Conservation (phyloP, 2,888 invertebrate genomes). For the Biston betularia region DNA sequence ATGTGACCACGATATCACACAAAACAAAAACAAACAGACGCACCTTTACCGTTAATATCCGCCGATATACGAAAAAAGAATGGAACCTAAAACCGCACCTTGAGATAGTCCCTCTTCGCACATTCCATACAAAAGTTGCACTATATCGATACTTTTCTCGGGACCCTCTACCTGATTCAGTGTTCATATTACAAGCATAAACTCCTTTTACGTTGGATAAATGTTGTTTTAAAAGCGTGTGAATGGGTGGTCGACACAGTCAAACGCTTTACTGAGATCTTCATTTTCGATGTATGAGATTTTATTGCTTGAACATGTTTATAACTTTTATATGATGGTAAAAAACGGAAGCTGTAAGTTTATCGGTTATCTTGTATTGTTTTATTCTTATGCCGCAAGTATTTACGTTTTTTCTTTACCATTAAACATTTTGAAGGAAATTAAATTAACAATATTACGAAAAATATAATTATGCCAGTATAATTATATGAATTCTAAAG, state of each 20-base stretch:
- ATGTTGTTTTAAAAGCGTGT: constrained; percentile 50
- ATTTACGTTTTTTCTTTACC: neutral
- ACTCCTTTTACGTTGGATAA: constrained; percentile 59
- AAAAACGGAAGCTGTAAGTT: constrained; percentile 39
- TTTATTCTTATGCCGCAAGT: neutral
- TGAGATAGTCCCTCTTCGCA: constrained; percentile 81
- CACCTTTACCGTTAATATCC: constrained; percentile 42
- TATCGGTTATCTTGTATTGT: constrained; percentile 18
- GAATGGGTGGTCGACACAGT: constrained; percentile 70
- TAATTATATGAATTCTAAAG: no score
- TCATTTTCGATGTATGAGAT: constrained; percentile 37
- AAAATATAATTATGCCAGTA: no score
- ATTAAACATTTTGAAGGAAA: neutral
- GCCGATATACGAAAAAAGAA: constrained; percentile 59
- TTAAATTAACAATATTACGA: neutral
- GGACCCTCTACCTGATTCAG: constrained; percentile 77
- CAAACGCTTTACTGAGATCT: constrained; percentile 62
- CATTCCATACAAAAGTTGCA: constrained; percentile 82
- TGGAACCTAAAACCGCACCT: constrained; percentile 67
- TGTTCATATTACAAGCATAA: constrained; percentile 66
- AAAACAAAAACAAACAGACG: constrained; percentile 32
- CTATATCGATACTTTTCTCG: constrained; percentile 82
- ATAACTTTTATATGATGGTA: constrained; percentile 34
- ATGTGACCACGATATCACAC: constrained; percentile 41
- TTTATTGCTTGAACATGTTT: constrained; percentile 44